Base-by-base conservation (phyloP, 2,113 vertebrate species). In the Ictalurus furcatus region DNA sequence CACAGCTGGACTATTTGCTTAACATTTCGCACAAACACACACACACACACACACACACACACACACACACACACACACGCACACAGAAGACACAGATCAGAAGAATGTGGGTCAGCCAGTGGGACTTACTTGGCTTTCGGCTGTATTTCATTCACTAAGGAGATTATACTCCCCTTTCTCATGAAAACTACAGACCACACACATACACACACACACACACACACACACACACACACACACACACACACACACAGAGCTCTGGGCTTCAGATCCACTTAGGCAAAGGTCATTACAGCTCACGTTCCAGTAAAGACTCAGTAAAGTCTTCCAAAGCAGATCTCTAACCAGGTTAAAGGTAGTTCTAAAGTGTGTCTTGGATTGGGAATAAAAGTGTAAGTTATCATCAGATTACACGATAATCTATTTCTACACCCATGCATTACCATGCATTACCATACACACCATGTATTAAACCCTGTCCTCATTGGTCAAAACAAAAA, bases 131-230 rank as follows among this genome's bases (percentile, higher is more conserved):
- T 90, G 90, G 92, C 90, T 89, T 90, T 83, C 91, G 88, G 93
- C 93, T 93, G 90, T 94, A 93, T 95, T 95, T 95, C 93, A 94
- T 92, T 94, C 93, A 94, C 88, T 92, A 56, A 90, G 71, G 89
- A 92, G 90, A 92, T 94, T 93, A 54, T 93, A 54, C 61, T 81
- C 88, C 16, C 19, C 56, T 93, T 93, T 93, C 85, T 91, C 91
- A 92, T 92, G 90, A 90, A 92, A 89, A 91, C 88, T 91, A 93
- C 90, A 91, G 94, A 94, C 93, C 93, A 94, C 95, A 95, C 93
- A 95, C 93, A 93, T 92, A 93, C 71, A 63, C 92, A 91, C 92
- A 93, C 91, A 92, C 90, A 87, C 90, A 92, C 91, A 48, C 93
- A 95, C 93, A 93, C 92, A 93, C 71, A 63, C 92, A 91, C 92